phyloP scores from a whole-genome alignment of 2,888 invertebrate species.

The Pseudeuparius sepicola region DNA sequence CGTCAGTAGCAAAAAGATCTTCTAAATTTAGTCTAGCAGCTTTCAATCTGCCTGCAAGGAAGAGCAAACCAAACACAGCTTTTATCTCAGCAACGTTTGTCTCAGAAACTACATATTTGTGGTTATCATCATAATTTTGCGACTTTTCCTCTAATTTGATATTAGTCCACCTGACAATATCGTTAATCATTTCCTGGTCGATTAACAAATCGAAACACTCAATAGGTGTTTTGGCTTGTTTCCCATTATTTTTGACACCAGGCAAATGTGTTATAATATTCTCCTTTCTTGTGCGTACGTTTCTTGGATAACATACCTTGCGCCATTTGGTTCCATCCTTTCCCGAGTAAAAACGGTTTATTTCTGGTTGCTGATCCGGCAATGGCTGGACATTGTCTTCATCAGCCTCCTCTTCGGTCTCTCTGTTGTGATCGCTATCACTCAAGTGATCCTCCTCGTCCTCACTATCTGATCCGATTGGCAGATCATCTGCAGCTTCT shows the following conservation, averaged over 20 bases:
- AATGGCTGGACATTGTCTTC: too few relatives aligned
- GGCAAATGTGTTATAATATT: slow-evolving; percentile 9
- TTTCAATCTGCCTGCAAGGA: slow-evolving; percentile 16
- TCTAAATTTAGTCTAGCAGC: slow-evolving; percentile 12
- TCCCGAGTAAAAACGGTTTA: too few relatives aligned
- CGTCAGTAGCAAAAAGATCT: slow-evolving; percentile 14
- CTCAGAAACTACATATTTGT: slow-evolving; percentile 6
- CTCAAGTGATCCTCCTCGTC: not conserved
- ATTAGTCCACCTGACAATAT: slow-evolving; percentile 10
- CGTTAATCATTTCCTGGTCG: not conserved
- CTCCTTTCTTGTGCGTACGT: slow-evolving; percentile 1
- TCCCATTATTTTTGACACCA: slow-evolving; percentile 4
- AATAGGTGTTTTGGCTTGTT: slow-evolving; percentile 8
- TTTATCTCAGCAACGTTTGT: slow-evolving; percentile 16
- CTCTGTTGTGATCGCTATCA: not conserved
- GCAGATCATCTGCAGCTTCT: not conserved
- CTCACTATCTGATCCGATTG: slow-evolving; percentile 1
- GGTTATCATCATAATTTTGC: not conserved
- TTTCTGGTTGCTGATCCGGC: too few relatives aligned
- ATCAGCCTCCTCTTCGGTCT: not conserved
- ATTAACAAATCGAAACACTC: slow-evolving; percentile 7
- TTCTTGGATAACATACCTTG: slow-evolving; percentile 1
- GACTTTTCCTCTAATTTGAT: slow-evolving; percentile 3
- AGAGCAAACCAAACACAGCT: slow-evolving; percentile 17
- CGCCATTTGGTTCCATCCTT: slow-evolving; percentile 1